A percentile compares a stretch with the other conserved stretches of the same genome.
These are phyloP conservation scores for Piscicola geometra DNA, from an alignment of 2,888 invertebrate genomes.

Conservation along the genomic window DNA sequence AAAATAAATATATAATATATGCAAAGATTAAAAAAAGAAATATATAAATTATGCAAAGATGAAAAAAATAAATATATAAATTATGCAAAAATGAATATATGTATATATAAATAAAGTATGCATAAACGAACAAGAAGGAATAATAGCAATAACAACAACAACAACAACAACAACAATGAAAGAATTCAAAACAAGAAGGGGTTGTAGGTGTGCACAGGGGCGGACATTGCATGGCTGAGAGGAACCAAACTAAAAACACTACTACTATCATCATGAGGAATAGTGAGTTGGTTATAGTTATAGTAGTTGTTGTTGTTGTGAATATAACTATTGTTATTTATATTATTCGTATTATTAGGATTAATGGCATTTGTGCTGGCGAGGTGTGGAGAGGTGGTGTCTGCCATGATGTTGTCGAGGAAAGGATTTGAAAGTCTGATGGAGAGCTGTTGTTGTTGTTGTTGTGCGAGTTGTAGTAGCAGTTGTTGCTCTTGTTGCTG, in stretches of 20 bases:
- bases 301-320: background rate
- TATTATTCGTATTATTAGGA: background rate
- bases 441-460: background rate
- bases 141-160: too few species aligned
- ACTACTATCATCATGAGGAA: background rate
- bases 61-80: constrained; percentile 2
- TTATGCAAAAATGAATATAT: too few species aligned
- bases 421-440: background rate
- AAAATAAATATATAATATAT: background rate
- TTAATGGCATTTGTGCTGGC: too few species aligned
- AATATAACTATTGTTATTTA: background rate
- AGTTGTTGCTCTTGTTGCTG: too few species aligned
- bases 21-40: background rate
- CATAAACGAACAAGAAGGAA: too few species aligned
- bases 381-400: too few species aligned
- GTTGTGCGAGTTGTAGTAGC: background rate
- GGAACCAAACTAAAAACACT: background rate
- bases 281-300: background rate
- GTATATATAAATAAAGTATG: too few species aligned
- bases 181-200: background rate
- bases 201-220: background rate
- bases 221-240: background rate
- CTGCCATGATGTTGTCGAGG: background rate
- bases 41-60: background rate
- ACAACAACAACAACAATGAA: too few species aligned